Evolutionary conservation across 2,888 invertebrate species (phyloP).

Genomic region (Digitonthophagus gazella): DNA sequence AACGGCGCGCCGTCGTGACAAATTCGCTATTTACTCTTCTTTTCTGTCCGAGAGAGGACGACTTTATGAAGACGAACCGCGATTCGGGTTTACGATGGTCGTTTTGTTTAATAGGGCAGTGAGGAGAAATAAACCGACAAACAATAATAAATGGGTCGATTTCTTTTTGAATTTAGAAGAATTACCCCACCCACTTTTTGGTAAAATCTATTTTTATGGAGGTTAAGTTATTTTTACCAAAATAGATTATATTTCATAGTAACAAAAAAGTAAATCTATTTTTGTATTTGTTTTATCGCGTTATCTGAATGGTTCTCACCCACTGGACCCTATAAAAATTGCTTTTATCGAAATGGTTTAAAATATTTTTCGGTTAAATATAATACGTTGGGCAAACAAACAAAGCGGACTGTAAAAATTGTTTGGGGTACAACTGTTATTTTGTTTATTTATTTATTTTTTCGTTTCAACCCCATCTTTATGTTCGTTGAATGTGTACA

Average conservation of each 20-base stretch:
- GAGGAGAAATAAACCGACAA: not conserved
- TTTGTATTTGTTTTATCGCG: not conserved
- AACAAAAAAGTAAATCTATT: not conserved
- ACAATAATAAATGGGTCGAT: not conserved
- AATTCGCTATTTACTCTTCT: not conserved
- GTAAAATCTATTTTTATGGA: not conserved
- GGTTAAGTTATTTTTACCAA: no score
- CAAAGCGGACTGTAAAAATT: not conserved
- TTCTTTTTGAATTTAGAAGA: not conserved
- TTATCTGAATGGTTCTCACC: not conserved
- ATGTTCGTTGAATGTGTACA: no score
- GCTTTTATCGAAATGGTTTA: not conserved
- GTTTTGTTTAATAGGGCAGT: not conserved
- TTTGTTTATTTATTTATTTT: not conserved
- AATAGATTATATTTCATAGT: no score
- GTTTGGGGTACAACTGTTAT: not conserved
- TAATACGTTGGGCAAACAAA: not conserved
- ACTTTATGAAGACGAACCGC: not conserved
- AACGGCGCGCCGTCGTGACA: not conserved
- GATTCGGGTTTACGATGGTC: not conserved
- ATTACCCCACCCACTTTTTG: not conserved
- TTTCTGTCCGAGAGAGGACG: not conserved
- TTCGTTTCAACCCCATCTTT: no score
- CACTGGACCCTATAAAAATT: not conserved
- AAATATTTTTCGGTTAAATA: not conserved